Conservation (phyloP, 2,797 vertebrate species). For the Pempheris klunzingeri region DNA sequence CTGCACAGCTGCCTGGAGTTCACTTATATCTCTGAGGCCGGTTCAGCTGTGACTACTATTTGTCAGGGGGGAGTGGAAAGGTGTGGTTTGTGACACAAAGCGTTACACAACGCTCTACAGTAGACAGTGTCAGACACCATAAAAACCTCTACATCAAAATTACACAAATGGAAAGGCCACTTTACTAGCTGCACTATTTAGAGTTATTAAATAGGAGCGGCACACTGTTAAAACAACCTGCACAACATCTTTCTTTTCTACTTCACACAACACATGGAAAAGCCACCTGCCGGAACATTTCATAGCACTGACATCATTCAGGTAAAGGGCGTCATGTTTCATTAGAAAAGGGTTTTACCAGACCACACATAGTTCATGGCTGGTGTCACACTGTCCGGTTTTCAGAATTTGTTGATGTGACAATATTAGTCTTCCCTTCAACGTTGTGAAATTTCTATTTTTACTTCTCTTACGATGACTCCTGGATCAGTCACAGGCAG, state of each 20-base stretch:
- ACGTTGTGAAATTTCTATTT: conserved; percentile 37
- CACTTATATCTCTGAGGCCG: conserved; percentile 37
- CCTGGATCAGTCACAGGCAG: background rate
- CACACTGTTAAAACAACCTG: background rate
- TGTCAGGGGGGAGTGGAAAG: conserved; percentile 66
- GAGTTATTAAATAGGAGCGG: background rate
- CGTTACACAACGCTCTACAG: conserved; percentile 49
- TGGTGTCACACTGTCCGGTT: background rate
- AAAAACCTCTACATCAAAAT: background rate
- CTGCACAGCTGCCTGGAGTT: conserved; percentile 21
- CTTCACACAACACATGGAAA: background rate
- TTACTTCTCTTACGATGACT: background rate
- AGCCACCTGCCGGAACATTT: conserved; percentile 25
- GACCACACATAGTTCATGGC: background rate
- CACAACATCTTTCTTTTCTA: background rate
- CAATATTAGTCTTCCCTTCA: background rate
- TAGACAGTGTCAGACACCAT: background rate
- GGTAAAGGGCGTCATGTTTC: conserved; percentile 8
- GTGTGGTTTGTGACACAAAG: conserved; percentile 66
- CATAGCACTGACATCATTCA: conserved; percentile 32
- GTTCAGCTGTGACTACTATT: conserved; percentile 20
- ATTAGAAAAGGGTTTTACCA: background rate
- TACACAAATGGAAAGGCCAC: background rate
- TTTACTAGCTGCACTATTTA: background rate
- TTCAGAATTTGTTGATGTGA: background rate